Base-by-base conservation (phyloP, 2,113 vertebrate genomes). In the Azemiops feae region DNA sequence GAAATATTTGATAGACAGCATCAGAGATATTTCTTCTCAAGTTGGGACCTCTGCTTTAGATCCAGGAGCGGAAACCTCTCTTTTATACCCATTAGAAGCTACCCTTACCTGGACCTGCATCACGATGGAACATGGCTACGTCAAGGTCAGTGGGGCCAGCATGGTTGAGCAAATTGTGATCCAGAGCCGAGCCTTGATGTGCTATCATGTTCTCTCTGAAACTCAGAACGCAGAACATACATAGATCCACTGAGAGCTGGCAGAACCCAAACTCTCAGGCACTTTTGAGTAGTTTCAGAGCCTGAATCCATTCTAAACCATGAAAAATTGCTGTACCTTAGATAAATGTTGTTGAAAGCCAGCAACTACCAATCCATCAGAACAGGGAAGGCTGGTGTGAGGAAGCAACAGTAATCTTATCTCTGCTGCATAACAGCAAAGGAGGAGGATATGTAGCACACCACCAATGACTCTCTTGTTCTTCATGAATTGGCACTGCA, bases 41-140 rank as follows among this genome's bases (percentile, higher is more conserved):
- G 18, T 27, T 53, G 54, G 34, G 47, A 52, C 0, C 30, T 58
- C 53, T 47, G 4, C 89, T 81, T 90, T 81, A 23, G 69, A 54
- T 45, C 50, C 53, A 27, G 25, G 30, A 34, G 3, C 1, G 7
- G 7, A 11, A 1, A 9, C 18, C 22, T 27, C 52, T 23, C 43
- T 58, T 57, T 52, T 18, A 88, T 11, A 27, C 12, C 4, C 30
- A 58, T 10, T 4, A 2, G 57, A 47, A 50, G 12, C 5, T 14
- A 14, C 0, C 1, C 95, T 95, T 94, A 99, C 99, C 99, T 98
- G 98, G 98, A 9, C 97, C 98, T 39, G 98, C 98, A 39, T 99
- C 99, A 87, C 99, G 98, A 96, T 99, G 99, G 95, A 99, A 99
- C 98, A 99, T 99, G 92, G 99, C 99, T 64, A 99, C 98, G 0